A percentile compares a stretch with the other conserved stretches of the same genome.
These are phyloP conservation scores for Leptosomus discolor DNA, from an alignment of 2,113 vertebrate genomes.

Conservation along the genomic window DNA sequence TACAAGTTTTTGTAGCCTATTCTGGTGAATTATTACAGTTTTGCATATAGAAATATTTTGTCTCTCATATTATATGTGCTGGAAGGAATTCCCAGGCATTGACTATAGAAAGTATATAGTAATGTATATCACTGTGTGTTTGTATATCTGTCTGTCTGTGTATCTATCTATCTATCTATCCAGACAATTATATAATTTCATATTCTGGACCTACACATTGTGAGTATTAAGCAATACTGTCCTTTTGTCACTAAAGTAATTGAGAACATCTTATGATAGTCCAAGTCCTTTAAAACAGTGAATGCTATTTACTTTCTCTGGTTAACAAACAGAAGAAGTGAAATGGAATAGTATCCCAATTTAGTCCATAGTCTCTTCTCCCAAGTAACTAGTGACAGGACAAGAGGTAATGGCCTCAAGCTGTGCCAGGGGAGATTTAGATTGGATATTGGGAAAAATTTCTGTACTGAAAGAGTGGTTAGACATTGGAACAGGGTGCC, in stretches of 20 bases:
- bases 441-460: too few species aligned
- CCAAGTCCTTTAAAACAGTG: neutral
- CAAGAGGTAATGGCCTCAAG: too few species aligned
- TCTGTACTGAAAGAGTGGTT: too few species aligned
- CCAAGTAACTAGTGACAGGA: too few species aligned
- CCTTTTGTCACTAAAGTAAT: neutral
- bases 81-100: neutral
- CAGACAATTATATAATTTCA: neutral
- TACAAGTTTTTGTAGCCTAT: neutral
- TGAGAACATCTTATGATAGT: neutral
- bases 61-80: neutral
- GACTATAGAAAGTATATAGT: neutral
- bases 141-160: fast-evolving
- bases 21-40: neutral
- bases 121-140: neutral
- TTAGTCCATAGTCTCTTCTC: too few species aligned
- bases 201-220: fast-evolving
- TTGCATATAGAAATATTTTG: neutral
- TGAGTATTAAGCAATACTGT: neutral
- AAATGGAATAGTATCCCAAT: neutral
- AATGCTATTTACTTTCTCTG: neutral
- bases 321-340: neutral
- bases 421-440: too few species aligned
- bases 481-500: too few species aligned
- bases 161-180: too few species aligned